Percentiles rank a stretch among this genome's conserved stretches.
phyloP scores from a whole-genome alignment of 2,888 invertebrate genomes.

The Cheiracanthium punctorium region DNA sequence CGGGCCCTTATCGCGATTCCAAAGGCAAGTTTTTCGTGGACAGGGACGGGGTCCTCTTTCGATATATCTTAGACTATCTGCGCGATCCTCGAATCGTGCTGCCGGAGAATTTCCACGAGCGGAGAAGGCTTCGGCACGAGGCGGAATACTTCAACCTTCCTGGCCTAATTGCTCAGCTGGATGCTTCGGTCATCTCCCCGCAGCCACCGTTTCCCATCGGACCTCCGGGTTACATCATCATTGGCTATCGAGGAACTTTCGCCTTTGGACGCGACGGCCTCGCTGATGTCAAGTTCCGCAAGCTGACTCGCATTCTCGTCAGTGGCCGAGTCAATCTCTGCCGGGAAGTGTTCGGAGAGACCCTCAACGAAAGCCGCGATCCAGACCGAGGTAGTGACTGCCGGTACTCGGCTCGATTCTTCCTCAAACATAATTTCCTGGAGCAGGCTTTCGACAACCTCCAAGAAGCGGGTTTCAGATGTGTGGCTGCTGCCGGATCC shows the following conservation, averaged over 20 bases:
- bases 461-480: slow-evolving; percentile 82
- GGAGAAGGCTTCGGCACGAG: slow-evolving; percentile 78
- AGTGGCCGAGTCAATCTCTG: slow-evolving; percentile 96
- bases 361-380: slow-evolving; percentile 96
- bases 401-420: slow-evolving; percentile 98
- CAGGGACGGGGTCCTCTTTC: slow-evolving; percentile 97
- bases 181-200: slow-evolving; percentile 1
- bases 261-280: slow-evolving; percentile 98
- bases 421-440: slow-evolving; percentile 97
- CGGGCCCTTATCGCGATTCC: slow-evolving; percentile 75
- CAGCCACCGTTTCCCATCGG: slow-evolving; percentile 44
- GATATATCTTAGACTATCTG: slow-evolving; percentile 96
- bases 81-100: slow-evolving; percentile 89
- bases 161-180: slow-evolving; percentile 45
- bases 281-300: slow-evolving; percentile 98
- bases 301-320: slow-evolving; percentile 95
- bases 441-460: slow-evolving; percentile 84
- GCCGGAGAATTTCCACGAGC: slow-evolving; percentile 93
- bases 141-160: slow-evolving; percentile 81
- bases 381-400: slow-evolving; percentile 95
- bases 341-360: slow-evolving; percentile 95
- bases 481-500: slow-evolving; percentile 86
- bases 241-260: slow-evolving; percentile 98
- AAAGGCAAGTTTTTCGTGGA: slow-evolving; percentile 85
- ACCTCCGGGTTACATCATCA: slow-evolving; percentile 87